Conservation (phyloP, 2,113 vertebrate species). For the Anguilla japonica region DNA sequence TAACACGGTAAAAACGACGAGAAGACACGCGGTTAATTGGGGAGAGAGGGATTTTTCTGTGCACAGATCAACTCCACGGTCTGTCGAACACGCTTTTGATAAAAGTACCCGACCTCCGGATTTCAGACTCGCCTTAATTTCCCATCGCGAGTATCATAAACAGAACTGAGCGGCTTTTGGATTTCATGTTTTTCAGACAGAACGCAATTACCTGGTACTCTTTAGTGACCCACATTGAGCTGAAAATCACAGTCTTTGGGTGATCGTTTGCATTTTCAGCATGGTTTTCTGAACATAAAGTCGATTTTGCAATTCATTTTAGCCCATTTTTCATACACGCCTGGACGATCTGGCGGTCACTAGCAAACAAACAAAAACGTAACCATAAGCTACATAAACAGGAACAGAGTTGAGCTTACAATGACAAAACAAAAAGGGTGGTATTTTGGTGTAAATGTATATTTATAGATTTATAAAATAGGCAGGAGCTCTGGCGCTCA, state of each 20-base stretch:
- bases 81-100: constrained; percentile 1
- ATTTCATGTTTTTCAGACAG: background rate
- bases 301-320: too few relatives aligned
- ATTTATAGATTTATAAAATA: too few relatives aligned
- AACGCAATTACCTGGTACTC: background rate
- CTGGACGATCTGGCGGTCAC: too few relatives aligned
- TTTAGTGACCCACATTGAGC: background rate
- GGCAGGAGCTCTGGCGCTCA: too few relatives aligned
- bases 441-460: too few relatives aligned
- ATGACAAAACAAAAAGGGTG: too few relatives aligned
- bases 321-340: background rate
- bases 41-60: background rate
- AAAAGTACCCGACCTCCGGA: background rate
- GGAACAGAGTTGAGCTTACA: too few relatives aligned
- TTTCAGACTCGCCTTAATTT: background rate
- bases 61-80: background rate
- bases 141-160: background rate
- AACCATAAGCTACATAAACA: too few relatives aligned
- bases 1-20: background rate
- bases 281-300: too few relatives aligned
- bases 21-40: background rate
- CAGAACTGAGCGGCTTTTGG: background rate
- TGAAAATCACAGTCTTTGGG: background rate
- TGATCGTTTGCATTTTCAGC: background rate
- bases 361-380: too few relatives aligned